Evolutionary conservation across 64 coral and sea anemone genomes (phyloP).

Genomic region (Dendrophyllia cribrosa): DNA sequence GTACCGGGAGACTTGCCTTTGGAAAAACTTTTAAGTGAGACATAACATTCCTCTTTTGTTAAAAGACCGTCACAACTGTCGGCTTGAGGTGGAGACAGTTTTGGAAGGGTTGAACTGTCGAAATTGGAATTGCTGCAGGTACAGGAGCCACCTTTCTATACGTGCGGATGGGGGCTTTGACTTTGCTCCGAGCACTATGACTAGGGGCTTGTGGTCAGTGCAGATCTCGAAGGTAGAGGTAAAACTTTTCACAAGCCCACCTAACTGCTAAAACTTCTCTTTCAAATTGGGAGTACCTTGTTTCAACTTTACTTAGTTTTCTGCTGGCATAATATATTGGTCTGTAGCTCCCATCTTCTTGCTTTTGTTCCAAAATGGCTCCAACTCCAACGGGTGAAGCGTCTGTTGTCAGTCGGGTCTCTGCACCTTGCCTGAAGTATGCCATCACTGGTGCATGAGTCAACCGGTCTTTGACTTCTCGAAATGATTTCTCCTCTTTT

Average conservation of each 20-base stretch:
- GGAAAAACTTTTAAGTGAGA: no score
- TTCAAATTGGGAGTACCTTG: slow-evolving; percentile 45
- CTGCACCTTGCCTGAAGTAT: no score
- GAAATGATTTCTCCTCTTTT: no score
- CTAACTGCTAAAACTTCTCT: background rate
- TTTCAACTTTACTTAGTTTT: slow-evolving; percentile 42
- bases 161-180: slow-evolving; percentile 40
- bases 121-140: slow-evolving; percentile 56
- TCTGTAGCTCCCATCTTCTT: slow-evolving; percentile 14
- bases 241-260: slow-evolving; percentile 22
- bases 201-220: slow-evolving; percentile 30
- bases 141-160: slow-evolving; percentile 44
- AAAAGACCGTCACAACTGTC: no score
- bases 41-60: no score
- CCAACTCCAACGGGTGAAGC: background rate
- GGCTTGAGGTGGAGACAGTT: no score
- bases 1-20: no score
- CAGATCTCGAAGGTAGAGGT: slow-evolving; percentile 7
- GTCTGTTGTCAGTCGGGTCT: no score
- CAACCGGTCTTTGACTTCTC: no score
- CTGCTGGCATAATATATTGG: slow-evolving; percentile 54
- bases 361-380: slow-evolving; percentile 37
- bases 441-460: no score
- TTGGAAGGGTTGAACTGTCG: no score
- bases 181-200: background rate